These are phyloP conservation scores for Babylonia areolata DNA, from an alignment of 1,140 invertebrate species.

Conservation along the genomic window DNA sequence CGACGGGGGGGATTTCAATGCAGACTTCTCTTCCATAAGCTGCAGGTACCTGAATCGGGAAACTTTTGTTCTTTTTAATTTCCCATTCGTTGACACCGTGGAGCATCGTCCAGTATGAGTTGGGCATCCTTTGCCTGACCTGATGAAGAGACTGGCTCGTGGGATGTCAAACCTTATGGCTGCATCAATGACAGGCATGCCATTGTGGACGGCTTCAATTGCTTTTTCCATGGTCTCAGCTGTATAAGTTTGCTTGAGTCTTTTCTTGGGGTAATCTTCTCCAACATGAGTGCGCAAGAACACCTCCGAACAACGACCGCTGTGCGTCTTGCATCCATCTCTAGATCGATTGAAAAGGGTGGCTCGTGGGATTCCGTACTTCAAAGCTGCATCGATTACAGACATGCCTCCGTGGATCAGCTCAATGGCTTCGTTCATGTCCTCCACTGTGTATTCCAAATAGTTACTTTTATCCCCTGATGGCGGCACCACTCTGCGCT, in stretches of 20 bases:
- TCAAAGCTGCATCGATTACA: slow-evolving; percentile 32
- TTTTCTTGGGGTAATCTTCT: neutral
- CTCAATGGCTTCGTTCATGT: slow-evolving; percentile 31
- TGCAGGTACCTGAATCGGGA: neutral
- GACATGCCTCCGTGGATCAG: slow-evolving; percentile 31
- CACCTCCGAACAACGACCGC: slow-evolving; percentile 26
- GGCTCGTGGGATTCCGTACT: slow-evolving; percentile 32
- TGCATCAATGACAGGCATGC: slow-evolving; percentile 34
- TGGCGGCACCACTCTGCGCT: too few species aligned
- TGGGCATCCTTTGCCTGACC: slow-evolving; percentile 28
- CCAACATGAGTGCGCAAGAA: slow-evolving; percentile 14
- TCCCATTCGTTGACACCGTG: slow-evolving; percentile 23
- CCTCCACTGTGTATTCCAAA: slow-evolving; percentile 26
- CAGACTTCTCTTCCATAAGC: neutral
- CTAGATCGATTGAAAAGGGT: slow-evolving; percentile 27
- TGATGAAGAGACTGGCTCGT: slow-evolving; percentile 14
- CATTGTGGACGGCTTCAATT: slow-evolving; percentile 14
- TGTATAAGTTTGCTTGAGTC: neutral
- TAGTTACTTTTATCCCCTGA: neutral
- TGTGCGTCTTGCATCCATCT: slow-evolving; percentile 28
- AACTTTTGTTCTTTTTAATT: slow-evolving; percentile 11
- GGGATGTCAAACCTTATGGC: slow-evolving; percentile 28
- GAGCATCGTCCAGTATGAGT: slow-evolving; percentile 22
- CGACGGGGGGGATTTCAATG: too few species aligned
- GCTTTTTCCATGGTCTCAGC: slow-evolving; percentile 16